Percentiles rank a stretch among this genome's conserved stretches.
Evolutionary conservation across 2,888 invertebrate genomes (phyloP).

Genomic region (Theodoxus fluviatilis): DNA sequence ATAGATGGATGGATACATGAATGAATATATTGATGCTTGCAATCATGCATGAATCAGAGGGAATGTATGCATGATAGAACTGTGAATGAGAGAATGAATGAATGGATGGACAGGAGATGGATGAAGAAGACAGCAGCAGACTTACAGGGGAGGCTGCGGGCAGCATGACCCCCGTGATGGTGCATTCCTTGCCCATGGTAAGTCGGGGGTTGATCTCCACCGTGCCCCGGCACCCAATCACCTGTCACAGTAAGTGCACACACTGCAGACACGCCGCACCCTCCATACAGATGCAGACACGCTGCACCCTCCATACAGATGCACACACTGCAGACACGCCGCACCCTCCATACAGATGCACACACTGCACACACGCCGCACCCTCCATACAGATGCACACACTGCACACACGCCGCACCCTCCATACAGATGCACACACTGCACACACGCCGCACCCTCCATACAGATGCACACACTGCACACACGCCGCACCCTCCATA

Average conservation of each 20-base stretch:
- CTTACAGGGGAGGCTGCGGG: conserved; percentile 38
- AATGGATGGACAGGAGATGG: background rate
- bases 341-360: no score
- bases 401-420: no score
- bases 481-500: no score
- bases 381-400: no score
- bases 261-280: background rate
- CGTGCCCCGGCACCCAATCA: conserved; percentile 69
- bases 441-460: no score
- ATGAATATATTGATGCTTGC: background rate
- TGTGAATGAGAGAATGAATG: background rate
- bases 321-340: no score
- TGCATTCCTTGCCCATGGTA: conserved; percentile 46
- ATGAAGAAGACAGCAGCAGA: background rate
- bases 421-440: no score
- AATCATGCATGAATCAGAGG: background rate
- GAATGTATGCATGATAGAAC: background rate
- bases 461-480: no score
- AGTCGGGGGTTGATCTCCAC: conserved; percentile 48
- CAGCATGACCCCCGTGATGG: conserved; percentile 39
- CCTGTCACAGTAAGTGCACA: conserved; percentile 39
- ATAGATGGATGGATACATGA: background rate
- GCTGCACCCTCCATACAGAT: no score
- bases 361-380: no score
- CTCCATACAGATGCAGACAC: no score